These are phyloP conservation scores for Aphelenchoides bicaudatus DNA, from an alignment of 2,888 invertebrate species.

Conservation along the genomic window DNA sequence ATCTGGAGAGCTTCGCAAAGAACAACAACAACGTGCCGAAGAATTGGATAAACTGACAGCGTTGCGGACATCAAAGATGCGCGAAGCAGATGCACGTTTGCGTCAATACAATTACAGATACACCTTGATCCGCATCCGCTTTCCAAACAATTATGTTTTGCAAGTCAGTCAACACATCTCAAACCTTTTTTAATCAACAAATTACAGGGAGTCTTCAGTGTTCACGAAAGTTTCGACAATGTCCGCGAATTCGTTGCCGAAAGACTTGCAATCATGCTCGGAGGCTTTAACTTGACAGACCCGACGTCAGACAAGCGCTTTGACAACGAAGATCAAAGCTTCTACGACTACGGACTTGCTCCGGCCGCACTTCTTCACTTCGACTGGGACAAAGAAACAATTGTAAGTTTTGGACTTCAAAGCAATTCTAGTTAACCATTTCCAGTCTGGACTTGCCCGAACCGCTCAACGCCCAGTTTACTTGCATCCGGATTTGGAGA, in stretches of 20 bases:
- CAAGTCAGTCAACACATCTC: conserved; percentile 35
- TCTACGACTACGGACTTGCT: conserved; percentile 76
- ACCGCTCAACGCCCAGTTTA: no score
- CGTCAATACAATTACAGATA: conserved; percentile 73
- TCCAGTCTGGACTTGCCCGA: no score
- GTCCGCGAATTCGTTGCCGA: conserved; percentile 43
- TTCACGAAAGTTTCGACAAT: conserved; percentile 38
- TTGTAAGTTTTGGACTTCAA: conserved; percentile 21
- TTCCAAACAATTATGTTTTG: conserved; percentile 68
- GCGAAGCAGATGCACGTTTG: conserved; percentile 75
- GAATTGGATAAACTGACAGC: conserved; percentile 67
- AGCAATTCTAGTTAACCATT: no score
- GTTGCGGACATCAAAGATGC: conserved; percentile 87
- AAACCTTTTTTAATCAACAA: background rate
- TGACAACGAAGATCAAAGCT: conserved; percentile 70
- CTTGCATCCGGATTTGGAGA: no score
- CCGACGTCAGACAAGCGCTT: conserved; percentile 16
- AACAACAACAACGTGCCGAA: conserved; percentile 38
- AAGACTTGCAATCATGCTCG: conserved; percentile 21
- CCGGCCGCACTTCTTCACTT: conserved; percentile 80
- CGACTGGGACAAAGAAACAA: conserved; percentile 65
- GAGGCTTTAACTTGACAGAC: conserved; percentile 40
- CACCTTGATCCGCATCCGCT: conserved; percentile 77
- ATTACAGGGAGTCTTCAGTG: conserved; percentile 50
- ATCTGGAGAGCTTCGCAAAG: conserved; percentile 71